Conservation (phyloP, 92 coral and sea anemone genomes). For the Bergia puertoricense region DNA sequence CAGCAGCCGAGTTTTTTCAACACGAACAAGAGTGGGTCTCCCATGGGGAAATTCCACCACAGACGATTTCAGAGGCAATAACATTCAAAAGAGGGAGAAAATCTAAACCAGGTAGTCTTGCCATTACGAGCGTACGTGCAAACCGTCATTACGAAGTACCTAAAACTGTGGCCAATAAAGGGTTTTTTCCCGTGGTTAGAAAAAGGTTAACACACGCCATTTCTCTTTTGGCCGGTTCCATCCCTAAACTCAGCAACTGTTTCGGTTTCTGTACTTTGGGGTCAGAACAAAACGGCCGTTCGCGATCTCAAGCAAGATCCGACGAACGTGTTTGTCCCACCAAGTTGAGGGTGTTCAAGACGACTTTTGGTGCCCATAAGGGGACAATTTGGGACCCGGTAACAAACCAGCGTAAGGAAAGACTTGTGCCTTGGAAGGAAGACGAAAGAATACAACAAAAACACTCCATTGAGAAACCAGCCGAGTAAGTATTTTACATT, state of each 20-base stretch:
- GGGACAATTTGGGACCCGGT: not conserved
- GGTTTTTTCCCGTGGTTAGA: not conserved
- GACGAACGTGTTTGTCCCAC: not conserved
- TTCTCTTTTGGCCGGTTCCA: not conserved
- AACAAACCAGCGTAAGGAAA: not conserved
- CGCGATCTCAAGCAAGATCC: not conserved
- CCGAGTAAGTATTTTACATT: not conserved
- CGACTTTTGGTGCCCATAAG: not conserved
- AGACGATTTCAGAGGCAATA: not conserved
- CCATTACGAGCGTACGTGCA: not conserved
- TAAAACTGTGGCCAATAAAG: not conserved
- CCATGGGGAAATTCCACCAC: not conserved
- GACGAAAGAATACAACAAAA: not conserved
- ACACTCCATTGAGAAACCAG: not conserved
- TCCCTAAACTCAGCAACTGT: not conserved
- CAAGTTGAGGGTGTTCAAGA: not conserved
- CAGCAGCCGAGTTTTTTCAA: not conserved
- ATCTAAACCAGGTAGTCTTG: not conserved
- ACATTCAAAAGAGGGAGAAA: not conserved
- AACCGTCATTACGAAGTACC: not conserved
- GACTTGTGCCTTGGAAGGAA: not conserved
- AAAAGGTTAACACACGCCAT: not conserved
- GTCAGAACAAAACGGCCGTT: not conserved
- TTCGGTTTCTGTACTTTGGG: not conserved
- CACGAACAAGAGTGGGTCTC: constrained; percentile 1